Evolutionary conservation across 2,113 vertebrate species (phyloP).

Genomic region (Cyanoramphus novaezelandiae): DNA sequence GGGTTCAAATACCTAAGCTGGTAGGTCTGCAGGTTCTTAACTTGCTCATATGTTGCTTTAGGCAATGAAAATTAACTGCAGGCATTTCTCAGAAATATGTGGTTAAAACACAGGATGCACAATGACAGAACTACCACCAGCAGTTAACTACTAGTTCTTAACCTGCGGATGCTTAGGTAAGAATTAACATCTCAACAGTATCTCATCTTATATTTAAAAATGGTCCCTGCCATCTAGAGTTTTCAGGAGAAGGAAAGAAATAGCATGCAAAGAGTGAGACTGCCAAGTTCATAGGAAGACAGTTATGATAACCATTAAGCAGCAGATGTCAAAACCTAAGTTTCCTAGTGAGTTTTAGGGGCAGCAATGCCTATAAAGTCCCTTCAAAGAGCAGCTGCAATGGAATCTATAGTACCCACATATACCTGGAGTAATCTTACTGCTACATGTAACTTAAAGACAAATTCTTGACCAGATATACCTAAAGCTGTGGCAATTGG

Average conservation of each 20-base stretch:
- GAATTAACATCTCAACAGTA: not conserved
- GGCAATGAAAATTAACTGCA: not conserved
- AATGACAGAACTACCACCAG: not conserved
- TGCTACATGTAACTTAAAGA: fast-evolving
- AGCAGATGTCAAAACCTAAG: not conserved
- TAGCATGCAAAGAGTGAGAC: fast-evolving
- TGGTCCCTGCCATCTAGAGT: not conserved
- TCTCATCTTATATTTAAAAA: not conserved
- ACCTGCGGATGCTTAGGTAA: not conserved
- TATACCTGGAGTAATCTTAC: not conserved
- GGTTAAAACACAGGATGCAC: not conserved
- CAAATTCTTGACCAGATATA: not conserved
- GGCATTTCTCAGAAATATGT: not conserved
- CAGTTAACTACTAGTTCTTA: not conserved
- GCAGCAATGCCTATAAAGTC: not conserved
- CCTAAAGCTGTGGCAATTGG: not conserved
- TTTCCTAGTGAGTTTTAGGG: not conserved
- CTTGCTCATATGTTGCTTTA: not conserved
- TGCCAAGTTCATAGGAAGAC: not conserved
- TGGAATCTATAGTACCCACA: not conserved
- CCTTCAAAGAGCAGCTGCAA: not conserved
- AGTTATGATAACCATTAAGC: not conserved
- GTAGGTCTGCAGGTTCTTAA: not conserved
- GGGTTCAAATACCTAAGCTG: not conserved
- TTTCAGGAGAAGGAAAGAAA: not conserved